These are phyloP conservation scores for Carduelis carduelis DNA, from an alignment of 2,797 vertebrate species.

Conservation along the genomic window DNA sequence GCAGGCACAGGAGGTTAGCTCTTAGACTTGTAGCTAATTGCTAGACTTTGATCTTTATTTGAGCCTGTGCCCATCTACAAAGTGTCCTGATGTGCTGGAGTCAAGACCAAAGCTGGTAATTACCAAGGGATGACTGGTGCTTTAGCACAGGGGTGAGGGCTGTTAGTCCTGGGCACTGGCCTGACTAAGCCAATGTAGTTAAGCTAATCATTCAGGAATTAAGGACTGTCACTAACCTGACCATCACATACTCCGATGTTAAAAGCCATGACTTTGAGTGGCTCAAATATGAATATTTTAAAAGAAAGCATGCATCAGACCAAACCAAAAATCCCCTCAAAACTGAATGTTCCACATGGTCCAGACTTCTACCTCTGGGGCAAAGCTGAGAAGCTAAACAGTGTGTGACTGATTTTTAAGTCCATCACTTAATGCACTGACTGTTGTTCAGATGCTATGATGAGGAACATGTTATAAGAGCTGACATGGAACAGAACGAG, in stretches of 20 bases:
- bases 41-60: not conserved
- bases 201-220: not conserved
- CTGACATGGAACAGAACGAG: not conserved
- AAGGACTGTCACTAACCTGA: not conserved
- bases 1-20: not conserved
- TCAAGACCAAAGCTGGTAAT: not conserved
- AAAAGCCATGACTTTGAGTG: not conserved
- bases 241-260: not conserved
- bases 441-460: not conserved
- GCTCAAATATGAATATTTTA: not conserved
- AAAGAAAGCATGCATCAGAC: not conserved
- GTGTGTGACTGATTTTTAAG: not conserved
- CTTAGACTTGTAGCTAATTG: not conserved
- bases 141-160: not conserved
- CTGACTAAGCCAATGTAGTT: not conserved
- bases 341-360: not conserved
- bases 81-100: not conserved
- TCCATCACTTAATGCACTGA: not conserved
- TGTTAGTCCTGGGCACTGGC: not conserved
- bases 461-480: conserved; percentile 2
- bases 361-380: not conserved
- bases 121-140: rapidly evolving
- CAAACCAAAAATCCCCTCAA: not conserved
- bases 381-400: not conserved
- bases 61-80: not conserved